Conservation (phyloP, 2,113 vertebrate genomes). For the Orycteropus afer region DNA sequence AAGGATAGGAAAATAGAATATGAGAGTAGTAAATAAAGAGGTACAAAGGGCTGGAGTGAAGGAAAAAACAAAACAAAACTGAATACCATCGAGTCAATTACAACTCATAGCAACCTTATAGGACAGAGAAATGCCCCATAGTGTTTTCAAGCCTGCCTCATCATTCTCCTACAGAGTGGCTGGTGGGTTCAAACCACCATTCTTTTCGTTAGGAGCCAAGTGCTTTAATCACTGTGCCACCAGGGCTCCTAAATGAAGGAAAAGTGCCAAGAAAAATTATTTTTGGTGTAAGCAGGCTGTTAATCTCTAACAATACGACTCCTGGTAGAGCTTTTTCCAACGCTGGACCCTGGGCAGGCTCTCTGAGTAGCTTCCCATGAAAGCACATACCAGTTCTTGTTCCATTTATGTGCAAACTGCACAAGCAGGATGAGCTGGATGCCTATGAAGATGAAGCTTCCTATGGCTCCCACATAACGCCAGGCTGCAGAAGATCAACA, state of each 20-base stretch:
- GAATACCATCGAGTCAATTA: no score
- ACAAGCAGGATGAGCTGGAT: slow-evolving; percentile 97
- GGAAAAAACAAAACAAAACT: no score
- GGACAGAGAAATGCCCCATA: no score
- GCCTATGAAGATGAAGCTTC: slow-evolving; percentile 92
- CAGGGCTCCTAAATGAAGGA: no score
- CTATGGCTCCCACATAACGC: slow-evolving; percentile 93
- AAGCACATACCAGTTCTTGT: slow-evolving; percentile 96
- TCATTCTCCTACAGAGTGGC: no score
- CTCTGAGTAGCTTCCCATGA: slow-evolving; percentile 20
- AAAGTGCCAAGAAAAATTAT: not conserved
- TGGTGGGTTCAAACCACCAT: no score
- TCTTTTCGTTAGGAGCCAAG: no score
- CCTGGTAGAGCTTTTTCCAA: not conserved
- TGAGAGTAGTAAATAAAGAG: slow-evolving; percentile 10
- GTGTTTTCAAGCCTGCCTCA: no score
- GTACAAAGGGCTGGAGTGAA: not conserved
- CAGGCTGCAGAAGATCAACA: slow-evolving; percentile 89
- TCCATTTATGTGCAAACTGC: slow-evolving; percentile 98
- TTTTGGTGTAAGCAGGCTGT: not conserved
- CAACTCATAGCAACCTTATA: no score
- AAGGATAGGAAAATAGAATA: not conserved
- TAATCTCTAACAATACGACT: not conserved
- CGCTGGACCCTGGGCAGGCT: accelerated
- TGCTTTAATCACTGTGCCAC: not conserved